Evolutionary conservation across 2,113 vertebrate species (phyloP).

Genomic region (Ardeotis arabs): DNA sequence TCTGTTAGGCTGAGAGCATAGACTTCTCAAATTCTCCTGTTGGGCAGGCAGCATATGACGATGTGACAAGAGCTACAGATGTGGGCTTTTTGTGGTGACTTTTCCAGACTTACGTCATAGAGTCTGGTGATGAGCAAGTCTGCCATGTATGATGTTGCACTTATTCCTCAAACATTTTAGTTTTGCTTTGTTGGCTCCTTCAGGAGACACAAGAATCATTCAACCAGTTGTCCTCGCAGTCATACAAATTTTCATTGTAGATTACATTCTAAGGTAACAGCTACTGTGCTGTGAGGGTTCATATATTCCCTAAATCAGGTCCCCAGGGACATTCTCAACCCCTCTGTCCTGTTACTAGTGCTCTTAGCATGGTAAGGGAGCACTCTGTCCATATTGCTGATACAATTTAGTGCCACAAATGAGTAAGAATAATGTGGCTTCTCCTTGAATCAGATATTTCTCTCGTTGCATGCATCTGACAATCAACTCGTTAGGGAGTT

Average conservation of each 20-base stretch:
- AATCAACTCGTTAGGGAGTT: background rate
- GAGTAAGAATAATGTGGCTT: background rate
- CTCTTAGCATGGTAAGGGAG: background rate
- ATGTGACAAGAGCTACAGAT: background rate
- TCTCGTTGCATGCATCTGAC: accelerated
- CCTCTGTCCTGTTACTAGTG: background rate
- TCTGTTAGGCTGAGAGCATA: background rate
- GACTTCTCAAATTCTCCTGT: background rate
- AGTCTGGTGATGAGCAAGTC: background rate
- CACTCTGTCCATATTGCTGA: background rate
- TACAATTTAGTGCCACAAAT: background rate
- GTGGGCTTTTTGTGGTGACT: background rate
- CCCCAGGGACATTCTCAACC: background rate
- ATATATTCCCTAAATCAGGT: background rate
- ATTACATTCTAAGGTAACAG: background rate
- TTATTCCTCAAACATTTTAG: background rate
- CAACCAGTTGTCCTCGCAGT: background rate
- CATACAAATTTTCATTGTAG: background rate
- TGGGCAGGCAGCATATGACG: background rate
- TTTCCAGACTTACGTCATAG: background rate
- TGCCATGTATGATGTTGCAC: background rate
- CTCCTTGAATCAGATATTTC: background rate
- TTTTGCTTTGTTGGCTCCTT: background rate
- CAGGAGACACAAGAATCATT: background rate
- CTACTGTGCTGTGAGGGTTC: background rate